These are phyloP conservation scores for Hystrix cristata DNA, from an alignment of 2,113 vertebrate genomes.

Conservation along the genomic window DNA sequence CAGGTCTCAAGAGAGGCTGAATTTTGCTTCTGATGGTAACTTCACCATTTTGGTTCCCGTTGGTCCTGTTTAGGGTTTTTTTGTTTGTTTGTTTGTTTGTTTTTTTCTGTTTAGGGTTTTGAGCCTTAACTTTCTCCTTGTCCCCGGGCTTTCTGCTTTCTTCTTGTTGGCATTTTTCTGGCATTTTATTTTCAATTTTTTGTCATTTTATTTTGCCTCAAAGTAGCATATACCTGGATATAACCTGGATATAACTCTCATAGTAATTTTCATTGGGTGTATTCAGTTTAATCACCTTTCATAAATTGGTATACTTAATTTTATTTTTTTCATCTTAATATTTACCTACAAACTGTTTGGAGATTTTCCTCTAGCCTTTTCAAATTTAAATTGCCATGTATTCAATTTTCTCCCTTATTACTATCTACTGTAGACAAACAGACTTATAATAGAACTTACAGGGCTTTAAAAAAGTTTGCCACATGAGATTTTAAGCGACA, in stretches of 20 bases:
- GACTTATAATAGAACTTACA: slow-evolving; percentile 23
- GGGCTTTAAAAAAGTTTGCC: background rate
- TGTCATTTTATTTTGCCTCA: slow-evolving; percentile 28
- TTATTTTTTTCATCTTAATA: slow-evolving; percentile 40
- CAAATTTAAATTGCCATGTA: slow-evolving; percentile 37
- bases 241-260: slow-evolving; percentile 38
- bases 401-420: background rate
- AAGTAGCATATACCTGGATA: background rate
- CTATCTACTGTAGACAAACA: background rate
- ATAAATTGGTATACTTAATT: slow-evolving; percentile 44
- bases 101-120: background rate
- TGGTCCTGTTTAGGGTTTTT: slow-evolving; percentile 15
- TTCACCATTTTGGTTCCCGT: background rate
- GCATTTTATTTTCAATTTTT: slow-evolving; percentile 52
- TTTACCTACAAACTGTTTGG: slow-evolving; percentile 23
- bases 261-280: background rate
- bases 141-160: background rate
- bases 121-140: slow-evolving; percentile 25
- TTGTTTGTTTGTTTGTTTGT: too few species aligned
- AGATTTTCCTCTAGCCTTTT: background rate
- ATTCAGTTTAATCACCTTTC: slow-evolving; percentile 52
- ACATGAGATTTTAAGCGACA: slow-evolving; percentile 33
- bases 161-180: slow-evolving; percentile 52
- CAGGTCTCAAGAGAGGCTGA: background rate
- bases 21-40: background rate